A percentile compares a stretch with the other conserved stretches of the same genome.
These are phyloP conservation scores for Melanophora roralis DNA, from an alignment of 2,888 invertebrate species.

Conservation along the genomic window DNA sequence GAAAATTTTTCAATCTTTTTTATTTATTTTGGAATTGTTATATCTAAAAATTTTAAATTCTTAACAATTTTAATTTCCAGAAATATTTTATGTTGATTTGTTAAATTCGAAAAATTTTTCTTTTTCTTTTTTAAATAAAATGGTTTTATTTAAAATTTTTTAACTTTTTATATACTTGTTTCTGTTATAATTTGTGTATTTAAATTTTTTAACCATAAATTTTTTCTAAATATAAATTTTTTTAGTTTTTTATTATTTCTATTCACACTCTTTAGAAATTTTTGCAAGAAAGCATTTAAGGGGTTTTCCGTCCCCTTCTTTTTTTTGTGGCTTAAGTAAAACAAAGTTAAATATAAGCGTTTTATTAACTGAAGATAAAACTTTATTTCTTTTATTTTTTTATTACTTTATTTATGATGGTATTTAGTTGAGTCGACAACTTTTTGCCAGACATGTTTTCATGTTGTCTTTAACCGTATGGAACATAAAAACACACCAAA, in stretches of 20 bases:
- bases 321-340: neutral
- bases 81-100: neutral
- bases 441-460: neutral
- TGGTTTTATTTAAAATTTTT: neutral
- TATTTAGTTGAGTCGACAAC: conserved; percentile 42
- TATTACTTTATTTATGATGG: neutral
- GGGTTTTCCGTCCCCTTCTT: neutral
- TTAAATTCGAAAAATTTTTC: too few species aligned
- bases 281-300: conserved; percentile 37
- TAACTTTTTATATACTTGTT: conserved; percentile 39
- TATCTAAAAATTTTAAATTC: too few species aligned
- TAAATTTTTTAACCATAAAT: conserved; percentile 20
- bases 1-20: too few species aligned
- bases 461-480: neutral
- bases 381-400: neutral
- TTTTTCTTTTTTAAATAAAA: too few species aligned
- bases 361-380: conserved; percentile 15
- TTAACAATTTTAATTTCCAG: neutral
- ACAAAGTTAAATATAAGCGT: conserved; percentile 5
- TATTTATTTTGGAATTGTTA: too few species aligned
- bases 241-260: neutral
- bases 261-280: neutral
- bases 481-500: neutral
- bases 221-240: neutral
- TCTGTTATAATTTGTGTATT: too few species aligned